A percentile compares a stretch with the other conserved stretches of the same genome.
Evolutionary conservation across 2,113 vertebrate species (phyloP).

Genomic region (Forbesichthys papilliferus): DNA sequence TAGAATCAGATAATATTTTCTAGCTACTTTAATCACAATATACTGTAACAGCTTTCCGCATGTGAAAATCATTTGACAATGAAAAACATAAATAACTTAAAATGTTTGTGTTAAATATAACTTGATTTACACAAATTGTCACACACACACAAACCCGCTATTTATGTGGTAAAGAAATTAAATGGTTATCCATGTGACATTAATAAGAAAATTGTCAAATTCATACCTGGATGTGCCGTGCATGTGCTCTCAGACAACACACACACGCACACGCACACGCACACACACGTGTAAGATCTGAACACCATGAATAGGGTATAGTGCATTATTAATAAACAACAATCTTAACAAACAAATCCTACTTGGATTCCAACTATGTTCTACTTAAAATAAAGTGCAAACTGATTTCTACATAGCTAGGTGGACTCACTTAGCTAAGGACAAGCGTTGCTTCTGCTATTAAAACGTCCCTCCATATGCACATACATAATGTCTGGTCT

Average conservation of each 20-base stretch:
- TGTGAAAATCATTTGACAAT: neutral
- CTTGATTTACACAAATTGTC: neutral
- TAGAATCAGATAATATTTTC: neutral
- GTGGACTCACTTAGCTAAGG: conserved; percentile 40
- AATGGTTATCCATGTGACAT: neutral
- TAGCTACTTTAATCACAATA: conserved; percentile 1
- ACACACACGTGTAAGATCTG: neutral
- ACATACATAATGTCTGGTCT: too few species aligned
- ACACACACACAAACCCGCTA: neutral
- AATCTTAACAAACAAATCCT: neutral
- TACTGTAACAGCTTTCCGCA: neutral
- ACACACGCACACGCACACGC: conserved; percentile 3
- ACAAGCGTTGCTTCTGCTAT: conserved; percentile 9
- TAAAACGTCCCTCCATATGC: too few species aligned
- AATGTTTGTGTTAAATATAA: neutral
- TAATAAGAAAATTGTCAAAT: neutral
- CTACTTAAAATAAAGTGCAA: conserved; percentile 34
- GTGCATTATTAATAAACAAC: conserved; percentile 6
- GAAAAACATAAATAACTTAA: neutral
- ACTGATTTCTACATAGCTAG: conserved; percentile 24
- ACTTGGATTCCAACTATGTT: conserved; percentile 13
- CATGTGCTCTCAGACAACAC: neutral
- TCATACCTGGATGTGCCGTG: too few species aligned
- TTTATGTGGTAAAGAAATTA: neutral
- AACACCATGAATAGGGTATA: neutral